Base-by-base conservation (phyloP, 64 coral and sea anemone genomes). In the Montipora foliosa region DNA sequence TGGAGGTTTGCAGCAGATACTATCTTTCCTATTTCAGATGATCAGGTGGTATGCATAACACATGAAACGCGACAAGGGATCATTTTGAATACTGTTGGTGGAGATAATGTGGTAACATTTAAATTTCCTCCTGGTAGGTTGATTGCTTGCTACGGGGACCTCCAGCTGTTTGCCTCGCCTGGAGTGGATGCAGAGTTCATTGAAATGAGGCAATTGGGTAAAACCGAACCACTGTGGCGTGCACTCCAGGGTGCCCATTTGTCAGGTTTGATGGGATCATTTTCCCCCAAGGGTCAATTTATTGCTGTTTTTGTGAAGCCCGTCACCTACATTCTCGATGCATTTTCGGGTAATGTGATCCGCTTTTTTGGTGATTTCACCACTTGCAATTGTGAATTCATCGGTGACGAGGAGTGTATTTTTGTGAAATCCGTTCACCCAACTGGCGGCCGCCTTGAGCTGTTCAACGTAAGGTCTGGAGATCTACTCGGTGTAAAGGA, bases 51-150 rank as follows among this genome's bases (percentile, higher is more conserved):
- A 48, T 80, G 51, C 20, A 45, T 15, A 53, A 16, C 6, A 29
- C 2, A 8, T 1, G 25, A 25, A 25, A 25, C 25, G 25, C 74
- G 37, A 44, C 16, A 6, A 5, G 25, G 25, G 1, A 24, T 57
- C n/a, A 55, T 80, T 55, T 21, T 80, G 49, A 52, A 81, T 59
- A 81, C 51, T 19, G 4, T 7, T 7, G 15, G 2, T 9, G 50
- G 52, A 22, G 10, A 59, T 3, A n/a, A 9, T 1, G 4, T 24
- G 20, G 1, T 0, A 55, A 59, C 5, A 79, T 52, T 79, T 49
- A 15, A 51, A 4, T 4, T 3, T 2, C 7, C 3, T 59, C 2
- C 0, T 1, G 25, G 25, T 0, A 1, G 1, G 0, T 25, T 25
- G 25, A 6, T 17, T 17, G 5, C 1, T 1, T 20, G 8, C 29